A percentile compares a stretch with the other conserved stretches of the same genome.
These are phyloP conservation scores for Drosophila hydei DNA, from an alignment of 1,140 invertebrate genomes.

Conservation along the genomic window DNA sequence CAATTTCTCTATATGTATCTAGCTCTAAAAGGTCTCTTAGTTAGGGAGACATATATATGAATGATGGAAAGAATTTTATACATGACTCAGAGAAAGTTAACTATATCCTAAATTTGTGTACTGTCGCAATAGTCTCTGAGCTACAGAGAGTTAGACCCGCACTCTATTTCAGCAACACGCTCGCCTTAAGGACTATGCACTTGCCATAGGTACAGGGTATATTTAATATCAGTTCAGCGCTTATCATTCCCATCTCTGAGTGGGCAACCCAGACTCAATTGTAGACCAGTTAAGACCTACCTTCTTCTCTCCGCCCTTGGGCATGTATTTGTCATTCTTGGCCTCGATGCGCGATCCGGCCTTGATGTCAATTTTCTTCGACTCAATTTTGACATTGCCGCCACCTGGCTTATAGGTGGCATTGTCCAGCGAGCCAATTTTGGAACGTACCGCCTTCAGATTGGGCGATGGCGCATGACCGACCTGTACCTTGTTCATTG, in stretches of 20 bases:
- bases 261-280: not conserved
- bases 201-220: slow-evolving; percentile 3
- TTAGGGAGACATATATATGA: too few species aligned
- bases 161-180: not conserved
- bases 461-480: slow-evolving; percentile 95
- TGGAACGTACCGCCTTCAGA: slow-evolving; percentile 94
- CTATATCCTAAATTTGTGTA: too few species aligned
- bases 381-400: slow-evolving; percentile 95
- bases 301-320: slow-evolving; percentile 96
- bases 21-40: too few species aligned
- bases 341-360: slow-evolving; percentile 93
- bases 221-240: not conserved
- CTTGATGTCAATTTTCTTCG: slow-evolving; percentile 93
- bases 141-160: too few species aligned
- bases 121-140: too few species aligned
- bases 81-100: too few species aligned
- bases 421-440: slow-evolving; percentile 97
- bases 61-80: too few species aligned
- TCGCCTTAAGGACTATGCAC: too few species aligned
- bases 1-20: too few species aligned
- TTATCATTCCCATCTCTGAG: not conserved
- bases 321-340: slow-evolving; percentile 95
- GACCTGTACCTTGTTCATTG: slow-evolving; percentile 97
- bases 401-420: slow-evolving; percentile 95
- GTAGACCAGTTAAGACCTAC: slow-evolving; percentile 84